Percentiles rank a stretch among this genome's conserved stretches.
Conservation (phyloP, 2,888 invertebrate species). For the Sinodicranocentrus sp. region DNA sequence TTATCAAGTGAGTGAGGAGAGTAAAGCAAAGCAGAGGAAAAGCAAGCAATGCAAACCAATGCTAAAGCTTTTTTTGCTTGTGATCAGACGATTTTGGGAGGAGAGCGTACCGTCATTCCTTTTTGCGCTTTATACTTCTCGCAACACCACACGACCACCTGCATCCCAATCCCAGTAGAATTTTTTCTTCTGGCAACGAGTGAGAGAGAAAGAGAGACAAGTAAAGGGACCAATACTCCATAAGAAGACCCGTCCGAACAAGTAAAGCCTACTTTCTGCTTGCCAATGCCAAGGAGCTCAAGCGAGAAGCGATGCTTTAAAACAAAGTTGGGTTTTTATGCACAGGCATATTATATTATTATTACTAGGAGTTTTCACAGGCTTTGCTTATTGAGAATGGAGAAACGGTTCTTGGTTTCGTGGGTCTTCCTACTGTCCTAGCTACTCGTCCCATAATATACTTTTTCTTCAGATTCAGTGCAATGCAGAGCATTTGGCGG, state of each 20-base stretch:
- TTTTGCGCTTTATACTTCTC: slow-evolving; percentile 12
- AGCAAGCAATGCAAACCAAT: slow-evolving; percentile 42
- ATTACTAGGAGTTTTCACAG: too few relatives aligned
- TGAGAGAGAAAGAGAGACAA: slow-evolving; percentile 15
- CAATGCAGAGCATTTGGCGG: too few relatives aligned
- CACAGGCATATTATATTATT: not conserved
- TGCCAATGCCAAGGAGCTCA: not conserved
- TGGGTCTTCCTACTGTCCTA: not conserved
- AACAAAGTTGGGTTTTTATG: slow-evolving; percentile 7
- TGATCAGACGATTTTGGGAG: slow-evolving; percentile 18
- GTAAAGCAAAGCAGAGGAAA: slow-evolving; percentile 51
- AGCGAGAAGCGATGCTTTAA: not conserved
- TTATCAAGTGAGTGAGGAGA: slow-evolving; percentile 43
- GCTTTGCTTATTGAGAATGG: too few relatives aligned
- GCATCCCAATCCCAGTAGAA: slow-evolving; percentile 64
- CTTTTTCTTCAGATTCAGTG: too few relatives aligned
- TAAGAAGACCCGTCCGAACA: too few relatives aligned
- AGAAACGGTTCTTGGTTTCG: too few relatives aligned
- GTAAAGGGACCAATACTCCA: not conserved
- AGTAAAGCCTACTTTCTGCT: not conserved
- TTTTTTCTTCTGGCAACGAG: not conserved
- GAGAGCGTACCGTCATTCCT: not conserved
- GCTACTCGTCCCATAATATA: not conserved
- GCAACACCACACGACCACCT: slow-evolving; percentile 52
- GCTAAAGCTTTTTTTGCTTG: not conserved